Percentiles rank a stretch among this genome's conserved stretches.
These are phyloP conservation scores for Alligator sinensis DNA, from an alignment of 2,113 vertebrate genomes.

Conservation along the genomic window DNA sequence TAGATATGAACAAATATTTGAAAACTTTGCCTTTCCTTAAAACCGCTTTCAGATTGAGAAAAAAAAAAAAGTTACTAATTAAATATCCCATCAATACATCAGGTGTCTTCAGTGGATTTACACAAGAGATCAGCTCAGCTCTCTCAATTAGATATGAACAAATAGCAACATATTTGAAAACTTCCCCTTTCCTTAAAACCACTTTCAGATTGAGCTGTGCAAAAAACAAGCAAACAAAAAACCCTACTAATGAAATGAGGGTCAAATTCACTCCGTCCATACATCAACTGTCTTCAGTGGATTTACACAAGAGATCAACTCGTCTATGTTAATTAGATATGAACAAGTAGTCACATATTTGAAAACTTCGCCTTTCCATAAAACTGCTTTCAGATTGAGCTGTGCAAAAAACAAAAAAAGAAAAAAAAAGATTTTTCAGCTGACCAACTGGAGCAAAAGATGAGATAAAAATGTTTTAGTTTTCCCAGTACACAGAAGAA, in stretches of 20 bases:
- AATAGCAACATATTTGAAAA: background rate
- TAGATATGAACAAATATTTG: background rate
- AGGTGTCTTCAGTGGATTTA: rapidly evolving
- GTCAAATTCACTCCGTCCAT: background rate
- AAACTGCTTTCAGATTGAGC: background rate
- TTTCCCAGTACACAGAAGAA: too few species aligned
- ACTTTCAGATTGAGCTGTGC: background rate
- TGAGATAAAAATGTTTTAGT: rapidly evolving
- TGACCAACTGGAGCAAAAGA: background rate
- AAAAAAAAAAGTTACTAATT: background rate
- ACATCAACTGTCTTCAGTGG: background rate
- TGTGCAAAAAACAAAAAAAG: background rate
- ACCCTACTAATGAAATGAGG: background rate
- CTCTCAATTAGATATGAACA: background rate
- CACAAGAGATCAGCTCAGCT: background rate
- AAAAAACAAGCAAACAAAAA: background rate
- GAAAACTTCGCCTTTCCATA: background rate
- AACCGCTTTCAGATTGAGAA: background rate
- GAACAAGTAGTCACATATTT: background rate
- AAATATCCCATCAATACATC: background rate
- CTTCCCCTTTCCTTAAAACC: background rate
- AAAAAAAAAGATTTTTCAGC: background rate
- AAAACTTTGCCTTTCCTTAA: background rate
- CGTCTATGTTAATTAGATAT: background rate
- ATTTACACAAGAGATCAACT: background rate